A percentile compares a stretch with the other conserved stretches of the same genome.
Evolutionary conservation across 2,113 vertebrate genomes (phyloP).

Genomic region (Cyphomyrus plagiostoma): DNA sequence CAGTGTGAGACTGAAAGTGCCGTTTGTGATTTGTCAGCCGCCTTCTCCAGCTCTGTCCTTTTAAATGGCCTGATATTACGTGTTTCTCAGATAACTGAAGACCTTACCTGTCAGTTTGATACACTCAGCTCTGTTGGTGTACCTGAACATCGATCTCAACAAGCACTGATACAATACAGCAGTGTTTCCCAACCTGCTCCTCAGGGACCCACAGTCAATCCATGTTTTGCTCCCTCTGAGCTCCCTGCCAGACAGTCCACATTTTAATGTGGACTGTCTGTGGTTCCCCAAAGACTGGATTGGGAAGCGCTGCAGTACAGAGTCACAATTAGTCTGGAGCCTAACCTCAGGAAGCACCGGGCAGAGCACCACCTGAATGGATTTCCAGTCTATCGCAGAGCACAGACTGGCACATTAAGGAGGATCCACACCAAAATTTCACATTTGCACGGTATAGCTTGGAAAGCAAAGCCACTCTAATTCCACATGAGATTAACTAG

Average conservation of each 20-base stretch:
- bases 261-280: background rate
- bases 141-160: background rate
- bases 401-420: background rate
- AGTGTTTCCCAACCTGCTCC: background rate
- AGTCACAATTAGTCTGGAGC: background rate
- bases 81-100: background rate
- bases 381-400: background rate
- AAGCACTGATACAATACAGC: background rate
- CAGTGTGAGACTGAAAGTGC: background rate
- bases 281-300: background rate
- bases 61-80: background rate
- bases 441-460: background rate
- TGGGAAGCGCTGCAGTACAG: background rate
- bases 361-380: background rate
- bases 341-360: background rate
- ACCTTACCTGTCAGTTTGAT: background rate
- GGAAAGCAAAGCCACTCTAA: background rate
- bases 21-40: background rate
- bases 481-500: background rate
- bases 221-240: background rate
- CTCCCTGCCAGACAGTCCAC: background rate
- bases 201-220: background rate
- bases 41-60: background rate
- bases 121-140: background rate
- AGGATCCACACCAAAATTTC: background rate